Conservation (phyloP, 2,797 vertebrate species). For the Remorina albescens region DNA sequence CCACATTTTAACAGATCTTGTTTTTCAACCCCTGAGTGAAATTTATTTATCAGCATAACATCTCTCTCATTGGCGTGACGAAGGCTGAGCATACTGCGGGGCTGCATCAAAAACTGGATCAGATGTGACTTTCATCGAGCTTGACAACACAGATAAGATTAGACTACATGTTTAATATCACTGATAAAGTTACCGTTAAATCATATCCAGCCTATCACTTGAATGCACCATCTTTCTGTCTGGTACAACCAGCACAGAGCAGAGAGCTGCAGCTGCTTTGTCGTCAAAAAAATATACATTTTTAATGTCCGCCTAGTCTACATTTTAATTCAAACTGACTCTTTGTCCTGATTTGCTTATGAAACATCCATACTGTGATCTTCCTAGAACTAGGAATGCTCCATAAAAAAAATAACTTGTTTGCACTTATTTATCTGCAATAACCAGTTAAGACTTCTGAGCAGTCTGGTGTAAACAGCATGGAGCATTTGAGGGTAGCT, state of each 20-base stretch:
- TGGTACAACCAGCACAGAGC: not conserved
- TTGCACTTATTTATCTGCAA: not conserved
- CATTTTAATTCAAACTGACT: conserved; percentile 13
- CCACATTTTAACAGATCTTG: conserved; percentile 3
- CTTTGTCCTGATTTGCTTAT: not conserved
- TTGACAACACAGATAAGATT: conserved; percentile 20
- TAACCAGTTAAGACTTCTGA: not conserved
- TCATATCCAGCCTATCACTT: conserved; percentile 3
- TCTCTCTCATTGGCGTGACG: not conserved
- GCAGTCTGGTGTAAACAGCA: not conserved
- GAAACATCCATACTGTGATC: conserved; percentile 2
- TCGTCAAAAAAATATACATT: conserved; percentile 20
- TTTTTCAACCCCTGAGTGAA: conserved; percentile 5
- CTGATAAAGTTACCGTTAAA: conserved; percentile 18
- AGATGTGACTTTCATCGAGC: conserved; percentile 11
- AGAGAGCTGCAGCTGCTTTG: conserved; percentile 6
- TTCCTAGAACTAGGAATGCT: not conserved
- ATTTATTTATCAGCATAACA: conserved; percentile 1
- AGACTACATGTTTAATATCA: conserved; percentile 8
- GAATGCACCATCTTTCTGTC: not conserved
- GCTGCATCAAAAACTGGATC: conserved; percentile 1
- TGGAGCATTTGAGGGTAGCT: not conserved
- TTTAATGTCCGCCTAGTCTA: conserved; percentile 15
- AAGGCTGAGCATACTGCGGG: not conserved
- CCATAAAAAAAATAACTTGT: not conserved